Evolutionary conservation across 2,113 vertebrate genomes (phyloP), one percentile per base, ranked within the genome.

Genomic region (Arvicanthis niloticus): DNA sequence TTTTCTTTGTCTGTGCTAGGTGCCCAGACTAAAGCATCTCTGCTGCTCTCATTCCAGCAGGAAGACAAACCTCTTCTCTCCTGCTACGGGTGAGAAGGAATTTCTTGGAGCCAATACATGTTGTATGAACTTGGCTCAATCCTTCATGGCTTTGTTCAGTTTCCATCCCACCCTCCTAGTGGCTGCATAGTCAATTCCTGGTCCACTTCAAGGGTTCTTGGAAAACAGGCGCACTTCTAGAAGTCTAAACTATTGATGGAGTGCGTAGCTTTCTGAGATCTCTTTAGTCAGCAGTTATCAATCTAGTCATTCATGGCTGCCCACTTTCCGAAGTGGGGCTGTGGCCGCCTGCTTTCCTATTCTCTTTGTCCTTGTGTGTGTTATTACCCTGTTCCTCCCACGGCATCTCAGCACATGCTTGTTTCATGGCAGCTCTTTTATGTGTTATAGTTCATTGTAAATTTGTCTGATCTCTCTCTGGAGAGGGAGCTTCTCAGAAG

Each of bases 371-470:
- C 56, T 75, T 73, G 48, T 0, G 1, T 0, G 1, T 8, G 1
- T 72, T 81, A 85, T 72, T 37, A 7, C 77, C 45, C 0, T 17
- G 4, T 16, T 34, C 26, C 75, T 88, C 29, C 48, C 29, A 2
- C 34, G 26, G 26, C 77, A 73, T 87, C 86, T 88, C n/a, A 7
- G n/a, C 1, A 19, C 34, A 72, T 0, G 0, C 58, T 93, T 67
- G 85, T 82, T 93, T 93, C 92, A n/a, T 29, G 53, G n/a, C 42
- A 40, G 48, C 78, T 91, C 65, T 87, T 96, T 48, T 65, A 65
- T 88, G 53, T 87, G 65, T 76, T 70, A 87, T 0, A 26, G 51
- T 58, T 91, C 40, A 34, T 8, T 92, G 58, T 77, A 90, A 96
- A 95, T 93, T 58, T 86, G 53, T 78, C 89, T 73, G 31, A 37